Base-by-base conservation (phyloP, 2,888 invertebrate species). In the Ryuthela nishihirai region DNA sequence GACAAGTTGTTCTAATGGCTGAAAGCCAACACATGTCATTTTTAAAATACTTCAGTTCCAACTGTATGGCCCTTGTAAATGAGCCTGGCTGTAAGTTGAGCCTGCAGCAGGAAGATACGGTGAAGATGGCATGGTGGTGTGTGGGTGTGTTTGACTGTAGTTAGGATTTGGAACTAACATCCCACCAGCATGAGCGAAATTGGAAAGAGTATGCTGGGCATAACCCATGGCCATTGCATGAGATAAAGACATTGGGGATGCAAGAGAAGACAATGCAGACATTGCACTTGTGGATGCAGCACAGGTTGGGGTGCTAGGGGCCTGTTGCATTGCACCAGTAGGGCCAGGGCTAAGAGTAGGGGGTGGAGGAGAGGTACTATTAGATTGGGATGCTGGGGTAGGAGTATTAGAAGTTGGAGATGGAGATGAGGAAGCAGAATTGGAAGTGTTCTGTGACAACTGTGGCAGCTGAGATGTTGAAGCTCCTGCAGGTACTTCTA, bases 191-290 rank as follows among this genome's bases (percentile, higher is more conserved):
- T 61, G 63, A 23, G 55, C 64, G 55, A 65, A 65, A 49, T 65
- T 65, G 18, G 63, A 47, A 44, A 65, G 61, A 29, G 64, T 58
- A 47, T 65, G 65, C 59, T 65, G 65, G 38, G 55, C 47, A 54
- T 65, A 65, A 23, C 65, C 64, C 59, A 64, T 62, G 23, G 54
- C 54, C 52, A 58, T 50, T n/a, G 61, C 50, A 35, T 65, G 65
- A 41, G 59, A 53, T 43, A 62, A 42, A 36, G 62, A 62, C 48
- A 62, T 54, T 32, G 61, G 55, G 41, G 55, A 49, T 44, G 59
- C 46, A 35, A 63, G 35, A 3, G 52, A 52, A 21, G 59, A 53
- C n/a, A 59, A 21, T 36, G 59, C 52, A 45, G 59, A 49, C 47
- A 59, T 53, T n/a, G 59, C 52, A 18, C 47, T 53, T 44, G 62